Conservation (phyloP, 2,113 vertebrate species). For the Hippoglossus stenolepis region DNA sequence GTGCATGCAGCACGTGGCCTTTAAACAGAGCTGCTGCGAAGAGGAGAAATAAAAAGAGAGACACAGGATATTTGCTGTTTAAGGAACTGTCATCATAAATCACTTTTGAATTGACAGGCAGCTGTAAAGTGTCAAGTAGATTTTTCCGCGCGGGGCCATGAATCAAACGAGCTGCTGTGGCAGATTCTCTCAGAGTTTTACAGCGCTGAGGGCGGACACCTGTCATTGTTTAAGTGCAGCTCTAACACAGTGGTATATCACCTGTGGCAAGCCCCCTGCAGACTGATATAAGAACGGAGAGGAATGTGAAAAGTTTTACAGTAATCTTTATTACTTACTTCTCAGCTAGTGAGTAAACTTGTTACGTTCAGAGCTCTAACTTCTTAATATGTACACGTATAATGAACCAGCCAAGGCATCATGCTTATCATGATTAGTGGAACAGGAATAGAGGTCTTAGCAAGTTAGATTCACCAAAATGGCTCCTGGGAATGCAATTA, state of each 20-base stretch:
- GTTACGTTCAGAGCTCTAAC: neutral
- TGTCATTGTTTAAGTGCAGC: constrained; percentile 66
- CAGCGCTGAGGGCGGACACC: constrained; percentile 55
- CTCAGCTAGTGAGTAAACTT: too few species aligned
- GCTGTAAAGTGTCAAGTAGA: constrained; percentile 42
- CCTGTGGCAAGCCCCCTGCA: constrained; percentile 28
- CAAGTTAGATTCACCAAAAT: constrained; percentile 63
- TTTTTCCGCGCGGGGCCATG: constrained; percentile 29
- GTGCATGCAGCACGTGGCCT: neutral
- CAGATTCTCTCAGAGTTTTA: constrained; percentile 39
- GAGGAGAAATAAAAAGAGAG: neutral
- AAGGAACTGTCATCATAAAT: constrained; percentile 47
- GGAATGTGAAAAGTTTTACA: constrained; percentile 39
- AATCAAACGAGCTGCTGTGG: constrained; percentile 36
- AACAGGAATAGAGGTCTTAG: constrained; percentile 52
- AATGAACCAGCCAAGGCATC: constrained; percentile 22
- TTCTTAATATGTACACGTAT: constrained; percentile 3
- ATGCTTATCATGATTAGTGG: constrained; percentile 41
- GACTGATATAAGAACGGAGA: neutral
- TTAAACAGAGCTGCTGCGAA: constrained; percentile 1
- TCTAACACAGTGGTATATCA: constrained; percentile 33
- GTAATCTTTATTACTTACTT: neutral
- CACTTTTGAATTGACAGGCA: constrained; percentile 44
- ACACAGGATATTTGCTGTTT: constrained; percentile 20
- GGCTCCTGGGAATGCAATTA: constrained; percentile 54